Conservation (phyloP, 2,113 vertebrate genomes). For the Macquaria australasica region DNA sequence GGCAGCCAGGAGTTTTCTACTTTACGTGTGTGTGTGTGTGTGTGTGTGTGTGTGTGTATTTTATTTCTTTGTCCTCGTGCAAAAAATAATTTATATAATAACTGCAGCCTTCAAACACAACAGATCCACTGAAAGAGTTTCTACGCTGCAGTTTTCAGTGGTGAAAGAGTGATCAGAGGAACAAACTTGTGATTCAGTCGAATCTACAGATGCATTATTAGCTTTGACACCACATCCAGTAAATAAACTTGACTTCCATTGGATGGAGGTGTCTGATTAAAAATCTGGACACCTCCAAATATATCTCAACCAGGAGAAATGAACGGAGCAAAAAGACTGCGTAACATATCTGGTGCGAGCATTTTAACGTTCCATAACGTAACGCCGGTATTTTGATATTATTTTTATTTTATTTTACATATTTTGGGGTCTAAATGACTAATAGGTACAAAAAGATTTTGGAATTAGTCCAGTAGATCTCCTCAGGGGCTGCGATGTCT, state of each 20-base stretch:
- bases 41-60: background rate
- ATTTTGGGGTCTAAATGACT: too few species aligned
- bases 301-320: too few species aligned
- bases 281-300: too few species aligned
- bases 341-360: too few species aligned
- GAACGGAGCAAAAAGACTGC: too few species aligned
- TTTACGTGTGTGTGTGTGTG: constrained; percentile 3
- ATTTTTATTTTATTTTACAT: too few species aligned
- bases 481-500: too few species aligned
- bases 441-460: too few species aligned
- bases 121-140: background rate
- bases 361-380: background rate
- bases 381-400: too few species aligned
- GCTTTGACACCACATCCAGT: background rate
- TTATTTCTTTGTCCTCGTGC: constrained; percentile 14
- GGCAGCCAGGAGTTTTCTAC: constrained; percentile 5
- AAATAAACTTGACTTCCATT: background rate
- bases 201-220: background rate
- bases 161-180: too few species aligned
- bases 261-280: background rate
- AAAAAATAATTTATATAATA: constrained; percentile 17
- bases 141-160: background rate
- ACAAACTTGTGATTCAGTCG: background rate
- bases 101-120: constrained; percentile 2
- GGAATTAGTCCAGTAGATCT: too few species aligned